These are phyloP conservation scores for Procavia capensis DNA, from an alignment of 2,113 vertebrate species.

Conservation along the genomic window DNA sequence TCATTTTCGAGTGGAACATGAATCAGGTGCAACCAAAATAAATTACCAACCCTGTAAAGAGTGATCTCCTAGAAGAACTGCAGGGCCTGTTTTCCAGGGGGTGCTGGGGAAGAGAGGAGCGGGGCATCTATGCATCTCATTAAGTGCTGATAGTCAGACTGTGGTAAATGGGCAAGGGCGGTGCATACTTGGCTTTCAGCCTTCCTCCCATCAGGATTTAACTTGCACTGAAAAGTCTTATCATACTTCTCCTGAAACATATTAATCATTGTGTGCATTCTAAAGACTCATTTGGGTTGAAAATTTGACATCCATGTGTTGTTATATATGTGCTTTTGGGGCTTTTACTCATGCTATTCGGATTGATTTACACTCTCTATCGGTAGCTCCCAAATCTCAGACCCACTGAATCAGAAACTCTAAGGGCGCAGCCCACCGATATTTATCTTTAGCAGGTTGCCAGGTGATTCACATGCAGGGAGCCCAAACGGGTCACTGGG, in stretches of 20 bases:
- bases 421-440: neutral
- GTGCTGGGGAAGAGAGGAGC: neutral
- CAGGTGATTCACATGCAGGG: neutral
- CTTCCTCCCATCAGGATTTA: conserved; percentile 55
- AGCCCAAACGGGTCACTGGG: neutral
- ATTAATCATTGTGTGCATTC: conserved; percentile 64
- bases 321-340: conserved; percentile 39
- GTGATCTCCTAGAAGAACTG: neutral
- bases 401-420: conserved; percentile 7
- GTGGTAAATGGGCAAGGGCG: neutral
- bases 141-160: neutral
- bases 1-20: conserved; percentile 19
- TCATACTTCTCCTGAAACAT: conserved; percentile 57
- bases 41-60: neutral
- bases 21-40: conserved; percentile 29
- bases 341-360: conserved; percentile 45
- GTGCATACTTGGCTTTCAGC: conserved; percentile 25
- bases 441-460: conserved; percentile 45
- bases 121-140: neutral
- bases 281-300: conserved; percentile 39
- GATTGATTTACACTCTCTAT: conserved; percentile 63
- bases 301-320: conserved; percentile 40
- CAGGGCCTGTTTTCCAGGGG: neutral
- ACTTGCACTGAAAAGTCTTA: conserved; percentile 28
- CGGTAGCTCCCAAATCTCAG: neutral